phyloP scores from a whole-genome alignment of 2,797 vertebrate species.

The Liasis olivaceus region DNA sequence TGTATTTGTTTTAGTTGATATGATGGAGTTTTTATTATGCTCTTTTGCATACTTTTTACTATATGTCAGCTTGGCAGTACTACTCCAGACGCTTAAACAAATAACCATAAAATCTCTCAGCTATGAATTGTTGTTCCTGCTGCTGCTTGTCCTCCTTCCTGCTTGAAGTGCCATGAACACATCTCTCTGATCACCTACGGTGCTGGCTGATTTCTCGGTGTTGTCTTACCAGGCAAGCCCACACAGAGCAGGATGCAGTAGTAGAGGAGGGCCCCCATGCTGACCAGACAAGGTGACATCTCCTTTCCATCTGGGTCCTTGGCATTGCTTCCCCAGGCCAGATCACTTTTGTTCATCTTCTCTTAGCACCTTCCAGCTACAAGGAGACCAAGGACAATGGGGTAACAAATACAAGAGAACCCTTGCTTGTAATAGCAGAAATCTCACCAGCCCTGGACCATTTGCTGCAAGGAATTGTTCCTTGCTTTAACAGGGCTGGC shows the following conservation, averaged over 20 bases:
- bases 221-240: slow-evolving; percentile 87
- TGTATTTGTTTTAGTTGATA: neutral
- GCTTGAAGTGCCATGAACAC: neutral
- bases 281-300: slow-evolving; percentile 83
- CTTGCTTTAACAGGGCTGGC: neutral
- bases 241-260: slow-evolving; percentile 89
- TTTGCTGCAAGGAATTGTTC: neutral
- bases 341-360: slow-evolving; percentile 57
- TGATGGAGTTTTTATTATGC: neutral
- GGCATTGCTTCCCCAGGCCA: neutral
- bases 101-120: neutral
- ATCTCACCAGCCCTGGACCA: neutral
- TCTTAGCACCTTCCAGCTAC: slow-evolving; percentile 22
- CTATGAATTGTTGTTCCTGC: neutral
- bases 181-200: neutral
- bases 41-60: neutral
- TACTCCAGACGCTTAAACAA: neutral
- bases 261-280: slow-evolving; percentile 83
- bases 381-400: neutral
- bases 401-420: neutral
- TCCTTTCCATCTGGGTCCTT: slow-evolving; percentile 48
- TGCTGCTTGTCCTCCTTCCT: neutral
- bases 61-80: neutral
- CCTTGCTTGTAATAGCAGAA: neutral
- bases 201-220: neutral